A percentile compares a stretch with the other conserved stretches of the same genome.
These are phyloP conservation scores for Zoanthus sansibaricus DNA, from an alignment of 92 coral and sea anemone genomes.

Conservation along the genomic window DNA sequence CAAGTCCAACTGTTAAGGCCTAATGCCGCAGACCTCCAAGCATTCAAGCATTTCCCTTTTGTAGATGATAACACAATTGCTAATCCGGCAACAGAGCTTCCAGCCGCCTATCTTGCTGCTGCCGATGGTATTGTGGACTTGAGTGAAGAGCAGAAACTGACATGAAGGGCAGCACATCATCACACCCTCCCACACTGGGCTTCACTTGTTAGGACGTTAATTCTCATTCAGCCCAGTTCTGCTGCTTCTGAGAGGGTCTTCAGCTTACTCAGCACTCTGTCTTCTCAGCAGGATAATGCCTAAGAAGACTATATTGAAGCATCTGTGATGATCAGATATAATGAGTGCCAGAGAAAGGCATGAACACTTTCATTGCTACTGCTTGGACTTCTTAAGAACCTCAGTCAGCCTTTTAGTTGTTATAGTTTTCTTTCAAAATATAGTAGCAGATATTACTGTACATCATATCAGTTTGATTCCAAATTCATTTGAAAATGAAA, in stretches of 20 bases:
- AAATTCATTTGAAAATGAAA: too few species aligned
- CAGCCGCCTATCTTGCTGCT: conserved; percentile 3
- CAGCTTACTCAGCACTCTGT: conserved; percentile 32
- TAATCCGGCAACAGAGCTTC: background rate
- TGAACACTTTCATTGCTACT: background rate
- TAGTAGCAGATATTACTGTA: too few species aligned
- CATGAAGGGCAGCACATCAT: conserved; percentile 27
- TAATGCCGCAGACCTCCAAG: background rate
- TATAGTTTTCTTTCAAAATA: too few species aligned
- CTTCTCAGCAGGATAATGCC: conserved; percentile 31
- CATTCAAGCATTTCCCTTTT: background rate
- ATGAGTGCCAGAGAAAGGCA: background rate
- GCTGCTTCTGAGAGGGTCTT: conserved; percentile 38
- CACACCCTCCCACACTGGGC: conserved; percentile 41
- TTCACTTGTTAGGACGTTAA: conserved; percentile 14
- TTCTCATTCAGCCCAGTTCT: conserved; percentile 20
- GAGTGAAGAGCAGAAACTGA: background rate
- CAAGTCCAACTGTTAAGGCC: background rate
- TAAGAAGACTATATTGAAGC: conserved; percentile 38
- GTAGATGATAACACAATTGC: background rate
- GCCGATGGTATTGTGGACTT: background rate
- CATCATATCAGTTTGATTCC: too few species aligned
- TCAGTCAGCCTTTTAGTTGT: too few species aligned
- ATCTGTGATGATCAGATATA: conserved; percentile 46
- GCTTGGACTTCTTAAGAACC: background rate